Evolutionary conservation across 2,797 vertebrate species (phyloP), one percentile per base, ranked within the genome.

Genomic region (Manis crassicaudata): DNA sequence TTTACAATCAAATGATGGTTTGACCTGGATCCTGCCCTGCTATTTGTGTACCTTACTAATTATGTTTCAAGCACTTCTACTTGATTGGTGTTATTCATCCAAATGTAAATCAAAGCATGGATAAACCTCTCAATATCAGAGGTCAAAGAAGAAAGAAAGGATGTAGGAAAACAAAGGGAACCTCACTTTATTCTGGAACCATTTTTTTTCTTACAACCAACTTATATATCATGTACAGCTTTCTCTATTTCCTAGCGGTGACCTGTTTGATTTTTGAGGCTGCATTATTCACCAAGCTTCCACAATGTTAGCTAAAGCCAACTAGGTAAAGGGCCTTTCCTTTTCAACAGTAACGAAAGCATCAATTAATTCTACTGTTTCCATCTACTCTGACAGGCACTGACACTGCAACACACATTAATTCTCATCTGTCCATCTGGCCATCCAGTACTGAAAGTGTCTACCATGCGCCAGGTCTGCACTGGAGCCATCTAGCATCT

Each of bases 191-290:
- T 87, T 35, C 37, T 50, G 67, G 6, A 93, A 50, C 0, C 20
- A 25, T 29, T 50, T 50, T 56, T 50, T 1, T 32, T 16, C 62
- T 52, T 32, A 10, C 7, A 56, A 77, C 23, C 17, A 80, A 72
- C 7, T 84, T 85, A 43, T 2, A 56, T 40, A n/a, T 14, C 46
- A 46, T 27, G 23, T 32, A 80, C 5, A 70, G 14, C 21, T 87
- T 95, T 94, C 50, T 91, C 58, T 92, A 17, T n/a, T 93, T 92
- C 50, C 13, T 83, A 73, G 43, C 58, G 43, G 14, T 89, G 43
- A 87, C 5, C 6, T 62, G 1, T 50, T 76, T 91, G 23, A 60
- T 43, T 83, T 89, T 62, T 65, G 43, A 86, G n/a, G 43, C 54
- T 76, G 32, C n/a, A 35, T 32, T 54, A 60, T 75, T 77, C 85